Percentiles rank a stretch among this genome's conserved stretches.
These are phyloP conservation scores for Prietella phreatophila DNA, from an alignment of 2,113 vertebrate genomes.

Conservation along the genomic window DNA sequence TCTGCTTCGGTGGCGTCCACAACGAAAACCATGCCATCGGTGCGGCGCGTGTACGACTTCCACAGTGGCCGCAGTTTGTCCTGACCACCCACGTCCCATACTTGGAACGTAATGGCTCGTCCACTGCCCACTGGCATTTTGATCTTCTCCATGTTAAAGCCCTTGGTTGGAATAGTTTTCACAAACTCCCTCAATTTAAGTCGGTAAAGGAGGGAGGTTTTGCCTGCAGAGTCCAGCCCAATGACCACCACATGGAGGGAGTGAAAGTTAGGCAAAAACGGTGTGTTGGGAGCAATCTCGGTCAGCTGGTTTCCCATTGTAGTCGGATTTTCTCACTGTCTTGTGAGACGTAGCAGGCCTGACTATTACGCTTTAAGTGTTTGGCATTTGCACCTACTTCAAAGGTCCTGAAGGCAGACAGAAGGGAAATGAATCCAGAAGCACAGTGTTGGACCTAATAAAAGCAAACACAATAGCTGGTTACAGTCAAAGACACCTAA, in stretches of 20 bases:
- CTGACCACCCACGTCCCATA: constrained; percentile 90
- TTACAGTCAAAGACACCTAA: constrained; percentile 38
- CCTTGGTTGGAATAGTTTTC: constrained; percentile 85
- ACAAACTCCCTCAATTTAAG: constrained; percentile 90
- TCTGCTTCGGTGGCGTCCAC: constrained; percentile 83
- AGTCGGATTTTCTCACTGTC: constrained; percentile 58
- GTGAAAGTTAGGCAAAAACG: constrained; percentile 82
- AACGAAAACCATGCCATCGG: constrained; percentile 87
- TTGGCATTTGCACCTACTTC: constrained; percentile 65
- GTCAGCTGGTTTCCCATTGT: constrained; percentile 88
- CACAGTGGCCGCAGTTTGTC: constrained; percentile 88
- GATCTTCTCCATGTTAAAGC: constrained; percentile 90
- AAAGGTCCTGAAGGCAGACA: constrained; percentile 53
- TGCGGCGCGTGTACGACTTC: constrained; percentile 87
- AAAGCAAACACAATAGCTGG: constrained; percentile 59
- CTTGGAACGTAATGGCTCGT: constrained; percentile 81
- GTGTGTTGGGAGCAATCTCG: constrained; percentile 77
- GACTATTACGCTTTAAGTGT: constrained; percentile 50
- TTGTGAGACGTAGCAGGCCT: constrained; percentile 59
- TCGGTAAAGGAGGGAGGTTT: constrained; percentile 86
- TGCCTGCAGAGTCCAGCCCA: constrained; percentile 84
- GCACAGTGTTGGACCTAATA: constrained; percentile 60
- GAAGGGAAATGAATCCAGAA: constrained; percentile 46
- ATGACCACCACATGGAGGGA: constrained; percentile 83
- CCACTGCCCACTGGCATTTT: constrained; percentile 78